Evolutionary conservation across 92 coral and sea anemone species (phyloP).

Genomic region (Plumapathes pennacea): DNA sequence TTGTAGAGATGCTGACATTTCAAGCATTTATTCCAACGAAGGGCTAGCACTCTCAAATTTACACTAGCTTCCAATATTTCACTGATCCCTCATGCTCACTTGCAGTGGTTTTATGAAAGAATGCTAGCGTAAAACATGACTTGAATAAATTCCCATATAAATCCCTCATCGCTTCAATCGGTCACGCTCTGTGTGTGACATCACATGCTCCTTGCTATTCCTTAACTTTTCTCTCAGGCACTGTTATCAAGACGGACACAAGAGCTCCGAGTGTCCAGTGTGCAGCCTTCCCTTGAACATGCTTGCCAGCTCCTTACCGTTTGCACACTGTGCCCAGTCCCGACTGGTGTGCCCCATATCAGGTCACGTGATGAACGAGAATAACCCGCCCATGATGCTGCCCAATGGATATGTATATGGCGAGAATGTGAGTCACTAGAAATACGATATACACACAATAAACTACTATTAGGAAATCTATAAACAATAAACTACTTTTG

Average conservation of each 20-base stretch:
- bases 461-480: neutral
- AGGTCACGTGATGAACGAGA: conserved; percentile 97
- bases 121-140: too few species aligned
- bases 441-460: neutral
- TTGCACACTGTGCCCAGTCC: conserved; percentile 99
- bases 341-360: conserved; percentile 97
- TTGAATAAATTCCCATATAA: too few species aligned
- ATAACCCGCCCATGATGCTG: conserved; percentile 95
- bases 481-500: neutral
- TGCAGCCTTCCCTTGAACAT: conserved; percentile 93
- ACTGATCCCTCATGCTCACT: too few species aligned
- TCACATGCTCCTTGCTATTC: too few species aligned
- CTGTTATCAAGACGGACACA: conserved; percentile 95
- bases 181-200: too few species aligned
- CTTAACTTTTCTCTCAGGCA: too few species aligned
- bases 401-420: conserved; percentile 99
- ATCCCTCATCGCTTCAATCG: too few species aligned
- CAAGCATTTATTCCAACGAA: too few species aligned
- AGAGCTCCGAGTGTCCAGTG: conserved; percentile 93
- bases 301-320: conserved; percentile 87
- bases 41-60: too few species aligned
- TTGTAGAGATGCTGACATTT: too few species aligned
- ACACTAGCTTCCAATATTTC: too few species aligned
- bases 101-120: too few species aligned
- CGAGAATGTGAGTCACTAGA: conserved; percentile 77